These are phyloP conservation scores for Gymnoscopelus braueri DNA, from an alignment of 2,797 vertebrate genomes.

Conservation along the genomic window DNA sequence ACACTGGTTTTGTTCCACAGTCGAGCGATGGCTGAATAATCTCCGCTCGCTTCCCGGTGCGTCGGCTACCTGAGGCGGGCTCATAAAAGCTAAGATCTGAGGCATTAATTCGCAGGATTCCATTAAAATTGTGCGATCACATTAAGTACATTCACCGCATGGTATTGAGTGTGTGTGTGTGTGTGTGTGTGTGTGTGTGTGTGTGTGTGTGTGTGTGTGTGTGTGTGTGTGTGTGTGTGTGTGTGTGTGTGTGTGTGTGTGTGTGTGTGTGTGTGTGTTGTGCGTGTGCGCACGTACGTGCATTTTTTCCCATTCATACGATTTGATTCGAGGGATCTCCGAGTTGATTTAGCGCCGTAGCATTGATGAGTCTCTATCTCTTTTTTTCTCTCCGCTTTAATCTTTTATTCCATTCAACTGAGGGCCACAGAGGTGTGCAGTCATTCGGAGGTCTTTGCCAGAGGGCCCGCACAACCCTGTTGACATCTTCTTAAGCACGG, in stretches of 20 bases:
- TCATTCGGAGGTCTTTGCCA: slow-evolving; percentile 52
- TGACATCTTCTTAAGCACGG: slow-evolving; percentile 28
- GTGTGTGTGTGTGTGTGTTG: slow-evolving; percentile 16
- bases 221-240: background rate
- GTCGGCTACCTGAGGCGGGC: slow-evolving; percentile 73
- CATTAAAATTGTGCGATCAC: slow-evolving; percentile 76
- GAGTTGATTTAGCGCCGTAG: slow-evolving; percentile 57
- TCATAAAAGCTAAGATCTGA: slow-evolving; percentile 78
- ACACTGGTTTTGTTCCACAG: slow-evolving; percentile 66
- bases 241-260: slow-evolving; percentile 38
- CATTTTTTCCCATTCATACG: slow-evolving; percentile 44
- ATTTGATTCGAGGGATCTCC: slow-evolving; percentile 73
- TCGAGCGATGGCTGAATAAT: slow-evolving; percentile 69
- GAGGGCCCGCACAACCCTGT: slow-evolving; percentile 5
- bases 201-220: too few relatives aligned
- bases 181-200: too few relatives aligned
- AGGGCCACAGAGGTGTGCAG: slow-evolving; percentile 51
- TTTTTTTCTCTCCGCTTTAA: slow-evolving; percentile 17
- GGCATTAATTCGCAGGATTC: slow-evolving; percentile 78
- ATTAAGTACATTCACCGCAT: slow-evolving; percentile 65
- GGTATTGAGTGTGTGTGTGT: background rate
- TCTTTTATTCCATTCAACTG: slow-evolving; percentile 54
- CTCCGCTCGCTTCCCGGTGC: slow-evolving; percentile 74
- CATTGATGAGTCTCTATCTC: slow-evolving; percentile 3
- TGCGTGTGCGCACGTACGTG: background rate